Percentiles rank a stretch among this genome's conserved stretches.
Conservation (phyloP, 2,797 vertebrate genomes). For the Choloepus didactylus region DNA sequence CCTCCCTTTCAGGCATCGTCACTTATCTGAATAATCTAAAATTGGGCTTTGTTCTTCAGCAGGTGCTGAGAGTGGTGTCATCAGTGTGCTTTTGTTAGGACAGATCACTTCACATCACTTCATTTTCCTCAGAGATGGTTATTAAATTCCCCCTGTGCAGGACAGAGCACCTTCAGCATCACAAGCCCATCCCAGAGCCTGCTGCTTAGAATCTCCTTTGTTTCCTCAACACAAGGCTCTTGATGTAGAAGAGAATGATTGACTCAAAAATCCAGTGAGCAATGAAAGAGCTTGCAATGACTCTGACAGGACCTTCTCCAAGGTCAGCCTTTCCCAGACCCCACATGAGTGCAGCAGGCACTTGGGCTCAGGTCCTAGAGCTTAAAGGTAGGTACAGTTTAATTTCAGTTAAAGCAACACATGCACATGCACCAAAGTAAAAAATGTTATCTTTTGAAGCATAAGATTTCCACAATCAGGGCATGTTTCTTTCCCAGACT, state of each 20-base stretch:
- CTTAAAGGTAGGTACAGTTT: background rate
- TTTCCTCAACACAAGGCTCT: background rate
- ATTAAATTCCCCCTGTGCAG: slow-evolving; percentile 59
- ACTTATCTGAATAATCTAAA: slow-evolving; percentile 22
- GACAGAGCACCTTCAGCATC: background rate
- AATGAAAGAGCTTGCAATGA: background rate
- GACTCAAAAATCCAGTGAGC: background rate
- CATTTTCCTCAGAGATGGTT: slow-evolving; percentile 24
- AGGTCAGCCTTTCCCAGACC: background rate
- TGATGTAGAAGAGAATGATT: background rate
- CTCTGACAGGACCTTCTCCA: background rate
- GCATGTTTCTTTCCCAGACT: background rate
- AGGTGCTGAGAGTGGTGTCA: slow-evolving; percentile 65
- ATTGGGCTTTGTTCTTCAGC: slow-evolving; percentile 42
- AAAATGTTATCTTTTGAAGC: background rate
- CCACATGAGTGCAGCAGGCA: background rate
- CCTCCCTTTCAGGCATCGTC: background rate
- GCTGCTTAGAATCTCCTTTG: slow-evolving; percentile 46
- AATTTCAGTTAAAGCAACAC: background rate
- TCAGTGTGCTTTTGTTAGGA: background rate
- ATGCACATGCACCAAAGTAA: background rate
- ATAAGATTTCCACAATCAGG: background rate
- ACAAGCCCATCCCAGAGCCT: background rate
- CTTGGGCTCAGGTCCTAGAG: background rate
- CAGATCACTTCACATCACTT: slow-evolving; percentile 72